Conservation (phyloP, 2,888 invertebrate species). For the Elysia crispata region DNA sequence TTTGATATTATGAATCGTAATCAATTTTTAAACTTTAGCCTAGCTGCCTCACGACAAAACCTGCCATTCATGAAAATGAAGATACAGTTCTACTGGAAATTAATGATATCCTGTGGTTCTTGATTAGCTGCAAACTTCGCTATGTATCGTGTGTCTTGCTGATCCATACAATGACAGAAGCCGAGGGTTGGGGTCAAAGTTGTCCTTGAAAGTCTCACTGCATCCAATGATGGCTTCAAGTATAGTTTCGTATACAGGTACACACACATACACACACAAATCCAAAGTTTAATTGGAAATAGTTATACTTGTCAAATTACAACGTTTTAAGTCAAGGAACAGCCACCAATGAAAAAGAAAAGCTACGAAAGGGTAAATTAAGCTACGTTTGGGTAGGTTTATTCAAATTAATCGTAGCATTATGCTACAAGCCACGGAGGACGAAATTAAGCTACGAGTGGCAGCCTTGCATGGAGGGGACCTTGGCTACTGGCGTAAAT, state of each 20-base stretch:
- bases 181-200: constrained; percentile 28
- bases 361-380: not conserved
- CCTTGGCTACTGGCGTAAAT: no score
- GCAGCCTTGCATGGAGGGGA: constrained; percentile 9
- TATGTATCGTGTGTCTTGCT: constrained; percentile 16
- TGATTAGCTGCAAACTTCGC: constrained; percentile 23
- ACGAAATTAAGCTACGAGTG: not conserved
- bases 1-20: no score
- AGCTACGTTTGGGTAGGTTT: not conserved
- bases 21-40: no score
- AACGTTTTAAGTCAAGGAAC: not conserved
- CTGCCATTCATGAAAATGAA: no score
- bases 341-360: constrained; percentile 9
- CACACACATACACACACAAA: no score
- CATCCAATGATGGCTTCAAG: constrained; percentile 28
- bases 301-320: no score
- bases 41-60: no score
- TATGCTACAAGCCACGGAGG: constrained; percentile 1
- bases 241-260: no score
- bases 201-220: constrained; percentile 24
- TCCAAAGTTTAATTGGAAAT: no score
- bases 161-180: constrained; percentile 21
- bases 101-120: constrained; percentile 23
- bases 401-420: not conserved
- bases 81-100: constrained; percentile 16